Percentiles rank a stretch among this genome's conserved stretches.
These are phyloP conservation scores for Oceanodroma leucorhoa DNA, from an alignment of 2,797 vertebrate genomes.

Conservation along the genomic window DNA sequence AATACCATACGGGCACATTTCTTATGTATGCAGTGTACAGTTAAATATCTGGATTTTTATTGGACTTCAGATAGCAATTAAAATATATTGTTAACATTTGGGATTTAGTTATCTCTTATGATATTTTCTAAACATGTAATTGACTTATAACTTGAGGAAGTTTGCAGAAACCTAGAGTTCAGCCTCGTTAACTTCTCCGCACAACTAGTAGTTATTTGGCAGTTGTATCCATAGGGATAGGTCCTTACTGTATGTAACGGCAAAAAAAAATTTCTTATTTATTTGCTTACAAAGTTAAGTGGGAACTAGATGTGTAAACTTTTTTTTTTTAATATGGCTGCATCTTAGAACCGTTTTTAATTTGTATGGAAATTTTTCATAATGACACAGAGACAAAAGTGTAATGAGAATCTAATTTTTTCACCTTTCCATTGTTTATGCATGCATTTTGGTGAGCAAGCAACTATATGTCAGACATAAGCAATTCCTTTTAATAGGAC, in stretches of 20 bases:
- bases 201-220: neutral
- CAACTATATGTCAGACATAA: neutral
- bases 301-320: neutral
- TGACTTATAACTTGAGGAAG: neutral
- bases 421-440: neutral
- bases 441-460: neutral
- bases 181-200: neutral
- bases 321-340: neutral
- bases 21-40: neutral
- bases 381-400: neutral
- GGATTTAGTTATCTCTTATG: neutral
- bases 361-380: rapidly evolving
- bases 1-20: neutral
- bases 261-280: neutral
- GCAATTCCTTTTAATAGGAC: neutral
- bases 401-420: neutral
- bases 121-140: neutral
- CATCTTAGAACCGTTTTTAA: neutral
- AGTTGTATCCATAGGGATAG: neutral
- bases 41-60: neutral
- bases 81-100: neutral
- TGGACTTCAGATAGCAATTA: neutral
- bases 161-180: neutral
- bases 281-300: neutral
- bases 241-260: neutral